Percentiles rank a stretch among this genome's conserved stretches.
phyloP scores from a whole-genome alignment of 1,140 invertebrate species.

The Popillia japonica region DNA sequence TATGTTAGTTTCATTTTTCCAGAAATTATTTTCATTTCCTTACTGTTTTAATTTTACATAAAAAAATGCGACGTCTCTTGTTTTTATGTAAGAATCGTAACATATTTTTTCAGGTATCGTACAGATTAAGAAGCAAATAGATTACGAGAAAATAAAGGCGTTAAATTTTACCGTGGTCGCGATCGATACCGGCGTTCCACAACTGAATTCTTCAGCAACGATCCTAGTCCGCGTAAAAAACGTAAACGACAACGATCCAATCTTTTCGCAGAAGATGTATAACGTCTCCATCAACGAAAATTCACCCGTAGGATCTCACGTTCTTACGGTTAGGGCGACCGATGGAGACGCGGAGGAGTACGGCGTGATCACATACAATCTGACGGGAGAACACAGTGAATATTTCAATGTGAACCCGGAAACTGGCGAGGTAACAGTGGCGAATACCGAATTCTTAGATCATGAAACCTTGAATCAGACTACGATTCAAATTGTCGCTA shows the following conservation, averaged over 20 bases:
- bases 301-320: constrained; percentile 71
- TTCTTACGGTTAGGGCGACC: constrained; percentile 68
- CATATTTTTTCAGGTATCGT: constrained; percentile 70
- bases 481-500: constrained; percentile 79
- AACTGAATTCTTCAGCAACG: constrained; percentile 71
- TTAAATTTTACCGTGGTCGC: constrained; percentile 83
- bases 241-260: constrained; percentile 87
- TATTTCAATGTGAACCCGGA: constrained; percentile 76
- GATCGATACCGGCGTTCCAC: constrained; percentile 84
- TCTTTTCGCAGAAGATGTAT: constrained; percentile 75
- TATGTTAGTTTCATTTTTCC: too few relatives aligned
- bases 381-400: constrained; percentile 76
- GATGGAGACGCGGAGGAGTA: constrained; percentile 77
- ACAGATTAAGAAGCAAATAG: constrained; percentile 78
- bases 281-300: constrained; percentile 79
- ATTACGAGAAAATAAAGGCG: constrained; percentile 81
- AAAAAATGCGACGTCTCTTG: too few relatives aligned
- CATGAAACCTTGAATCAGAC: constrained; percentile 77
- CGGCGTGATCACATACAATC: constrained; percentile 77
- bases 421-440: constrained; percentile 82
- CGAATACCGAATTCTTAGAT: constrained; percentile 77
- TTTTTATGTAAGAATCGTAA: too few relatives aligned
- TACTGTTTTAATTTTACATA: too few relatives aligned
- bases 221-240: constrained; percentile 83
- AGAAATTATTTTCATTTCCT: too few relatives aligned